phyloP scores from a whole-genome alignment of 2,888 invertebrate species.

The Callyntrura sp. region DNA sequence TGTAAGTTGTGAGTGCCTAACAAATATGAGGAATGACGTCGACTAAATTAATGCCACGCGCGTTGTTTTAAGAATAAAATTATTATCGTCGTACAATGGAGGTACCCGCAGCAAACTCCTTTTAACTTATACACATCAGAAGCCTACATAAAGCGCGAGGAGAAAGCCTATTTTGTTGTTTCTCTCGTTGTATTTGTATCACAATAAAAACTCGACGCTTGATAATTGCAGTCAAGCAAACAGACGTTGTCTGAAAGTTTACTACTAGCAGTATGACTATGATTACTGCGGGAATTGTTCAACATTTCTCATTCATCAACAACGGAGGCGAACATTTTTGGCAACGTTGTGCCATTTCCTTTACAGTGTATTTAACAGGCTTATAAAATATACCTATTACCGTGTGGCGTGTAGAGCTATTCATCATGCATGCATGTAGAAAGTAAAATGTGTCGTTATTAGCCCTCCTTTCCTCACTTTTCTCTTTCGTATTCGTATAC shows the following conservation, averaged over 20 bases:
- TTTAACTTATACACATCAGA: constrained; percentile 15
- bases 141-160: background rate
- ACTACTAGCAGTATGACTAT: constrained; percentile 48
- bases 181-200: constrained; percentile 35
- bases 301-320: constrained; percentile 49
- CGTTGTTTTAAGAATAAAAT: constrained; percentile 39
- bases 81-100: constrained; percentile 18
- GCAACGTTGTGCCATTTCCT: constrained; percentile 36
- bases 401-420: background rate
- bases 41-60: constrained; percentile 44
- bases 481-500: background rate
- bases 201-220: constrained; percentile 17
- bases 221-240: constrained; percentile 33
- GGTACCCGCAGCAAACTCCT: constrained; percentile 43
- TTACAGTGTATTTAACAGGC: background rate
- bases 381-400: background rate
- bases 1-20: background rate
- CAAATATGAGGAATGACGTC: constrained; percentile 38
- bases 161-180: constrained; percentile 35
- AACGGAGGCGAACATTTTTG: constrained; percentile 30
- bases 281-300: constrained; percentile 38
- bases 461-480: background rate
- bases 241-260: constrained; percentile 5
- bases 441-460: background rate
- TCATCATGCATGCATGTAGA: background rate